Evolutionary conservation across 92 coral and sea anemone genomes (phyloP).

Genomic region (Blastomussa wellsi): DNA sequence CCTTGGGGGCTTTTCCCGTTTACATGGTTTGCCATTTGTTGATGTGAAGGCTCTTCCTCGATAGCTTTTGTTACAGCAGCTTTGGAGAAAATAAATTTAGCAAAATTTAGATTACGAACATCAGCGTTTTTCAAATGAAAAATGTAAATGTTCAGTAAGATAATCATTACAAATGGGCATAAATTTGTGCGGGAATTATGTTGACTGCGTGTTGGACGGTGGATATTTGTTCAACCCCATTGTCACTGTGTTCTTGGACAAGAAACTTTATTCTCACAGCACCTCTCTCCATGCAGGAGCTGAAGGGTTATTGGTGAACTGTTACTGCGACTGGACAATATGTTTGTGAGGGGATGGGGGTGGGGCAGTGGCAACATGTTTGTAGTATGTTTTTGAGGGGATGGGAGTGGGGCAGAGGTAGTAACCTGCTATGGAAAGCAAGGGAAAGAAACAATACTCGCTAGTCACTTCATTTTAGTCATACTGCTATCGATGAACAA

Average conservation of each 20-base stretch:
- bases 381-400: not conserved
- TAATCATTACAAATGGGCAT: not conserved
- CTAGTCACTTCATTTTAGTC: too few relatives aligned
- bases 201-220: not conserved
- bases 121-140: too few relatives aligned
- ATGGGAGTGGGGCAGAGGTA: too few relatives aligned
- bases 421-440: too few relatives aligned
- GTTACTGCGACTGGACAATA: not conserved
- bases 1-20: conserved; percentile 60
- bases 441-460: too few relatives aligned
- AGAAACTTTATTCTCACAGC: not conserved
- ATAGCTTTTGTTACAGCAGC: conserved; percentile 95
- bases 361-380: too few relatives aligned
- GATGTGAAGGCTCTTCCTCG: conserved; percentile 81
- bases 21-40: conserved; percentile 64
- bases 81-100: not conserved
- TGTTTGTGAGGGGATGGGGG: not conserved
- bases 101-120: not conserved
- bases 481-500: too few relatives aligned
- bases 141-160: not conserved
- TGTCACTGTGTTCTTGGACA: not conserved
- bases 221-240: not conserved
- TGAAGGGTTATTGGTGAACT: not conserved
- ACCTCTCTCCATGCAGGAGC: not conserved
- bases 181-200: not conserved